Evolutionary conservation across 2,113 vertebrate genomes (phyloP), one percentile per base, ranked within the genome.

Genomic region (Petaurus breviceps): DNA sequence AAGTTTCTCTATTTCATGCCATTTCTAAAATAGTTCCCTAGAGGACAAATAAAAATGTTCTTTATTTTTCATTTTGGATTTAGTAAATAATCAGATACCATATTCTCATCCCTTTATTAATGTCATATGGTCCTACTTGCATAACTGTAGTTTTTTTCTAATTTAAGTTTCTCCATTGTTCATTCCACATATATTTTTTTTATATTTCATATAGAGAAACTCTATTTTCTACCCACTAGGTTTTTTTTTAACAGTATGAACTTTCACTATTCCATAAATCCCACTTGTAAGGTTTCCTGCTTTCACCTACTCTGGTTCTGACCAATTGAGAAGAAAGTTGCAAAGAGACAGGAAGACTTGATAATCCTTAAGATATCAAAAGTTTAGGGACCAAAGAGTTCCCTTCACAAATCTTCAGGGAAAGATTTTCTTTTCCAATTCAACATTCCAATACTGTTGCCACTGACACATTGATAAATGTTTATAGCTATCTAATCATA

Each of bases 1-100:
- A 92, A 96, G 53, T 12, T 77, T 94, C 31, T 97, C 91, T 26
- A 95, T 90, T 95, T 94, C 31, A 91, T 52, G n/a, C 23, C 61
- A 47, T 68, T 95, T 94, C 93, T 91, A 95, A 50, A 7, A 94
- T 55, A 53, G 16, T 95, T 43, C 49, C 91, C 22, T 52, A 52
- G 12, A 95, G 46, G 50, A 94, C 28, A 94, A 95, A 93, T 61
- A 3, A 96, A 28, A 90, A 97, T 95, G 26, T 46, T 77, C 9
- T 8, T 93, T 52, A 16, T 14, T 31, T 61, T 8, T 93, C 19
- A 37, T 23, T 53, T 2, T 52, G 51, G 7, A 93, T n/a, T 94
- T 22, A 54, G 90, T 84, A 90, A 19, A 89, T 24, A 90, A 10
- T 25, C 1, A 93, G 5, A 8, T 4, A 93, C 19, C 25, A 7